Base-by-base conservation (phyloP, 2,113 vertebrate species). In the Syngnathoides biaculeatus region DNA sequence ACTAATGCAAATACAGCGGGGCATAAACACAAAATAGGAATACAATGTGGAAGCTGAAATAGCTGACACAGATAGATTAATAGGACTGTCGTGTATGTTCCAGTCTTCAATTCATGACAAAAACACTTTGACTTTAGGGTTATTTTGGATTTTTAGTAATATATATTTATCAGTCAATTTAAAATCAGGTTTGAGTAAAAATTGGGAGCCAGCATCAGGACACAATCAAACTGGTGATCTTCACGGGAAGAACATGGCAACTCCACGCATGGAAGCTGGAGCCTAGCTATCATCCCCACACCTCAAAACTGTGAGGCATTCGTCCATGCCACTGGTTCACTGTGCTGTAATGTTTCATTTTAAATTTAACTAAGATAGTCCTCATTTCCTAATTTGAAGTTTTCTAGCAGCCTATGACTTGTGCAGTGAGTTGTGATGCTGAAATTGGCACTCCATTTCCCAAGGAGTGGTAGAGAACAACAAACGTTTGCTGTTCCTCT, bases 1-100 rank as follows among this genome's bases (percentile, higher is more conserved):
- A 74, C 65, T 39, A 26, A 72, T 67, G 67, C 57, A 75, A 72
- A 71, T 43, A 50, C 42, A 73, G 45, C 8, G 10, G 26, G 50
- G 39, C 38, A 62, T 43, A 68, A 70, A 68, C 63, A 67, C 43
- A 71, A 43, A 38, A 42, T 47, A 42, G 26, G 62, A 66, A 30
- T 10, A 35, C 52, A 40, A 62, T 48, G 12, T 8, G 9, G 56
- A 65, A 64, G 10, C 42, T 24, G 38, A 72, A 64, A 26, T 38
- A 56, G 66, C 10, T 26, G 22, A 69, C 61, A 52, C 40, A 58
- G 11, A 65, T 47, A 15, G 40, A 45, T 38, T 15, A 66, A 50
- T 53, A 52, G 30, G 30, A 12, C 57, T 61, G 4, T 15, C 39
- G 15, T 65, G 13, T 59, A 24, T 50, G 40, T 50, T 26, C 12